Evolutionary conservation across 2,113 vertebrate species (phyloP).

Genomic region (Euleptes europaea): DNA sequence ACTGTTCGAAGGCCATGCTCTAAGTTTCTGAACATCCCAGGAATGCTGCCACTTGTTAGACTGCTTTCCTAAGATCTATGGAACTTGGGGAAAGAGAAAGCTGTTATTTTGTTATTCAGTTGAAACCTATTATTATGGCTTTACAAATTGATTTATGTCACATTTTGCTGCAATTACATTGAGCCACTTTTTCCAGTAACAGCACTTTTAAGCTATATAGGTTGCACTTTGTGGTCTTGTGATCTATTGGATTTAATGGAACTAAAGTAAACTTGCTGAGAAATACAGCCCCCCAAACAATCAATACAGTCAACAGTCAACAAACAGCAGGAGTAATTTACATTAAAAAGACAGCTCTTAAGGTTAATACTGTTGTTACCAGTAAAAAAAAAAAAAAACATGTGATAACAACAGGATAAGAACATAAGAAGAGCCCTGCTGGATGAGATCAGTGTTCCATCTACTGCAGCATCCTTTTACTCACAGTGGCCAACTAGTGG

Average conservation of each 20-base stretch:
- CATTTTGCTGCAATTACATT: not conserved
- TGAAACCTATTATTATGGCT: not conserved
- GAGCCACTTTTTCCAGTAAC: not conserved
- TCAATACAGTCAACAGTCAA: not conserved
- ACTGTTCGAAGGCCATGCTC: not conserved
- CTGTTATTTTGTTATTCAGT: slow-evolving; percentile 9
- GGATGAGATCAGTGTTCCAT: no score
- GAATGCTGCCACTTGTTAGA: not conserved
- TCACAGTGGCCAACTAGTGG: no score
- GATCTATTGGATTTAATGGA: not conserved
- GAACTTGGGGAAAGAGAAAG: not conserved
- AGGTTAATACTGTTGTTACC: no score
- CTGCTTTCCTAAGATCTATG: not conserved
- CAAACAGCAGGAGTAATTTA: not conserved
- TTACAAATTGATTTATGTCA: slow-evolving; percentile 9
- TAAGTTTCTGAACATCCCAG: not conserved
- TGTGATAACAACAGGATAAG: no score
- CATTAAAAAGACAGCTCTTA: not conserved
- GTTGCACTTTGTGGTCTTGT: not conserved
- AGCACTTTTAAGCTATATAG: not conserved
- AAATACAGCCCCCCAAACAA: not conserved
- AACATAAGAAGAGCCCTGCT: no score
- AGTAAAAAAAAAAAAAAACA: no score
- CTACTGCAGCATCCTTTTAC: no score
- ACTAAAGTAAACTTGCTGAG: not conserved